Conservation (phyloP, 1,140 invertebrate genomes). For the Sminthurides bifidus region DNA sequence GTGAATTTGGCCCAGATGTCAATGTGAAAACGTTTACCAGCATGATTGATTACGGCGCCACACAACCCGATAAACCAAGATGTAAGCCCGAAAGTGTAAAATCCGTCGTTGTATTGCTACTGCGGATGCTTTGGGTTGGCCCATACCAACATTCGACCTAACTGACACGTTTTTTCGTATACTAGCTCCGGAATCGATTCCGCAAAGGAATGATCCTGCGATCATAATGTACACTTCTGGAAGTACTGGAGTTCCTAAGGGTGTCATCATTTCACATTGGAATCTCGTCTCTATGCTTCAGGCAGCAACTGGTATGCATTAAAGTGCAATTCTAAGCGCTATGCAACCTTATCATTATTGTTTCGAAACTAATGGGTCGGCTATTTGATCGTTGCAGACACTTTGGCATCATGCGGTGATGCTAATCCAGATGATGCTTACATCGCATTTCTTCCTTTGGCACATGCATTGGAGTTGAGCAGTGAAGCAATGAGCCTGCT, state of each 20-base stretch:
- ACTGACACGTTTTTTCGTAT: no score
- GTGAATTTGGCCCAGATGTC: background rate
- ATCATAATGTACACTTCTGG: constrained; percentile 96
- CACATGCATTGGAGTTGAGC: constrained; percentile 92
- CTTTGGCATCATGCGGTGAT: constrained; percentile 6
- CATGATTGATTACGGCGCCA: background rate
- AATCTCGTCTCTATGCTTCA: constrained; percentile 82
- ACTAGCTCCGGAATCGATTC: no score
- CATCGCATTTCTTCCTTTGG: constrained; percentile 89
- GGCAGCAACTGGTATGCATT: constrained; percentile 59
- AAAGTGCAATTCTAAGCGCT: background rate
- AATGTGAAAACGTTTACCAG: background rate
- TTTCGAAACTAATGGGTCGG: background rate
- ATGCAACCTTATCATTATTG: background rate
- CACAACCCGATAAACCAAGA: background rate
- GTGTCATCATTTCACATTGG: constrained; percentile 70
- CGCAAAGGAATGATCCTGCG: constrained; percentile 67
- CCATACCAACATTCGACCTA: no score
- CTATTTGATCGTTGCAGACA: background rate
- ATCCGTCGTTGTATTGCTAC: background rate
- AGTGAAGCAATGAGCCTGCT: constrained; percentile 33
- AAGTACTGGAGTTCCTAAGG: constrained; percentile 82
- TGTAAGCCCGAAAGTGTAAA: background rate
- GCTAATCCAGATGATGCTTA: constrained; percentile 55
- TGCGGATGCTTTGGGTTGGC: background rate